Percentiles rank a stretch among this genome's conserved stretches.
These are phyloP conservation scores for Drosophila macrospina DNA, from an alignment of 2,888 invertebrate genomes.

Conservation along the genomic window DNA sequence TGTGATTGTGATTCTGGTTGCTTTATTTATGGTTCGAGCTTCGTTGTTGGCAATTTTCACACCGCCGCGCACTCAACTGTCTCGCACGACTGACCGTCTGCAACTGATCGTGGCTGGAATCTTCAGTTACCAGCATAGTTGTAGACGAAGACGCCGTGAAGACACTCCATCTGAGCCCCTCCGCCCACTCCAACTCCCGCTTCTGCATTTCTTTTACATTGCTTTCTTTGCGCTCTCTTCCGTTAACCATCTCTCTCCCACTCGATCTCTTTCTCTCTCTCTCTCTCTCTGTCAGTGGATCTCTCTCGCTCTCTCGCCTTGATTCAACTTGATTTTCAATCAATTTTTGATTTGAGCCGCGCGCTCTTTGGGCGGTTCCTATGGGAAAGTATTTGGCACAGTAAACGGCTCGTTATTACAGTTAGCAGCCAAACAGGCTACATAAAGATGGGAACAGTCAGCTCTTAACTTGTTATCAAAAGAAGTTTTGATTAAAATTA, in stretches of 20 bases:
- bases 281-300: not conserved
- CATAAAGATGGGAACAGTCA: not conserved
- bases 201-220: constrained; percentile 50
- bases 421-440: constrained; percentile 60
- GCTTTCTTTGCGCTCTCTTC: constrained; percentile 66
- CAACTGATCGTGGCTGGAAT: constrained; percentile 81
- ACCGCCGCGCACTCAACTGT: constrained; percentile 83
- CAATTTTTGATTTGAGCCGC: constrained; percentile 48
- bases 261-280: not conserved
- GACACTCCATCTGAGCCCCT: constrained; percentile 6
- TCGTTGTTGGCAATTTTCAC: constrained; percentile 68
- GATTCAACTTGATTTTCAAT: constrained; percentile 64
- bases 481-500: not conserved
- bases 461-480: not conserved
- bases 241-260: constrained; percentile 15
- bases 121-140: constrained; percentile 83
- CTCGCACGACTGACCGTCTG: constrained; percentile 83
- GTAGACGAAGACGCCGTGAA: constrained; percentile 45
- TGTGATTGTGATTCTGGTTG: constrained; percentile 56
- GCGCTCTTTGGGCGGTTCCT: constrained; percentile 62
- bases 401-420: constrained; percentile 75
- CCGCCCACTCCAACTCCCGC: constrained; percentile 24
- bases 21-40: constrained; percentile 54
- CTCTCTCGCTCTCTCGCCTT: constrained; percentile 14
- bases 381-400: constrained; percentile 79